Evolutionary conservation across 2,797 vertebrate genomes (phyloP).

Genomic region (Artibeus jamaicensis): DNA sequence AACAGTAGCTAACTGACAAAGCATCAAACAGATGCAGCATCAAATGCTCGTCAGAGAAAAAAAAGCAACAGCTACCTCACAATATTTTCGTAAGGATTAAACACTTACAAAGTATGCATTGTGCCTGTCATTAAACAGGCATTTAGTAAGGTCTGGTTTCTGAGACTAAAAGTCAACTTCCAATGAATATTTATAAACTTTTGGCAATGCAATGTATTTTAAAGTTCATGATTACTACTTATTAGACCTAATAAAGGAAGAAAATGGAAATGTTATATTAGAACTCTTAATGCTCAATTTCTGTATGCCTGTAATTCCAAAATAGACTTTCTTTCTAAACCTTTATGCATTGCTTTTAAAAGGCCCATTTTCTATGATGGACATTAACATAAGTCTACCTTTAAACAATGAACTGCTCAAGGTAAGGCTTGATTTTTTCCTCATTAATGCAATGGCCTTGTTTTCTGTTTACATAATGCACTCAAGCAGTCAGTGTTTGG

Average conservation of each 20-base stretch:
- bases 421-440: conserved; percentile 39
- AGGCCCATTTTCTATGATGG: conserved; percentile 2
- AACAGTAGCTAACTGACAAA: not conserved
- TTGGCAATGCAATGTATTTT: not conserved
- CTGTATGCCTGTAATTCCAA: not conserved
- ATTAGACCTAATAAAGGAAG: not conserved
- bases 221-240: not conserved
- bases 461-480: conserved; percentile 62
- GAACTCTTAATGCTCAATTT: not conserved
- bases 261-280: not conserved
- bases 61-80: not conserved
- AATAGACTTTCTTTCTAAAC: not conserved
- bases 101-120: not conserved
- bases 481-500: conserved; percentile 51
- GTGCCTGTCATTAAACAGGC: not conserved
- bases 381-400: conserved; percentile 41
- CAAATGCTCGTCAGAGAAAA: not conserved
- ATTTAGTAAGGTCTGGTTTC: not conserved
- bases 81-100: not conserved
- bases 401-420: conserved; percentile 42
- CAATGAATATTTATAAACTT: not conserved
- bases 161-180: not conserved
- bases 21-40: not conserved
- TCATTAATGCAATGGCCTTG: conserved; percentile 39
- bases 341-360: conserved; percentile 12